Percentiles rank a stretch among this genome's conserved stretches.
Conservation (phyloP, 2,797 vertebrate species). For the Falco columbarius region DNA sequence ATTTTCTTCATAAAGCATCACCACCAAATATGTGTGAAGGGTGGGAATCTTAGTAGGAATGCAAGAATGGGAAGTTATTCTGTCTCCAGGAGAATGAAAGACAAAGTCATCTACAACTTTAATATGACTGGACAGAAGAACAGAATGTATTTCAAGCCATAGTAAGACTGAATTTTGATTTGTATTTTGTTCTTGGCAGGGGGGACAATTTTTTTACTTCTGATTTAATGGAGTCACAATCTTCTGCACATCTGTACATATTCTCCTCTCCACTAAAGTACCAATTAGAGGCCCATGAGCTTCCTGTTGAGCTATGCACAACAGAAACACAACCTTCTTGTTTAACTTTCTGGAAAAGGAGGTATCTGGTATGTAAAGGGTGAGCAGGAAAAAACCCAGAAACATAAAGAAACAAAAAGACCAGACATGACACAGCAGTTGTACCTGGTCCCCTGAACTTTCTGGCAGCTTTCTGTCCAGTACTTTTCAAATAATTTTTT, state of each 20-base stretch:
- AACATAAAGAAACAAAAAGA: neutral
- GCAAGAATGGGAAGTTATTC: neutral
- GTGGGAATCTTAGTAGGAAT: neutral
- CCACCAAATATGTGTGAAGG: neutral
- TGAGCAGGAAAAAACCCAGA: neutral
- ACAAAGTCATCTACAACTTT: neutral
- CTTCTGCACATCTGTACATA: accelerated
- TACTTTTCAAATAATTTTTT: neutral
- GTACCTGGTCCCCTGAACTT: neutral
- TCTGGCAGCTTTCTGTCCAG: neutral
- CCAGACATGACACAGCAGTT: accelerated
- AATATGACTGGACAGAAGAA: neutral
- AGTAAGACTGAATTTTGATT: neutral
- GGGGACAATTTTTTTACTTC: neutral
- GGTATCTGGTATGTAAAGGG: neutral
- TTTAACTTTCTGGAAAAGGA: neutral
- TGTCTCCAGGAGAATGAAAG: neutral
- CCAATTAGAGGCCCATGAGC: neutral
- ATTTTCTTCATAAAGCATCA: neutral
- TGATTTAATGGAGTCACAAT: neutral
- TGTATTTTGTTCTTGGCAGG: neutral
- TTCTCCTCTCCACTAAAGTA: neutral
- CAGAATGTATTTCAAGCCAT: neutral
- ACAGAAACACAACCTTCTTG: neutral
- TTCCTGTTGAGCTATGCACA: neutral